Conservation (phyloP, 1,140 invertebrate genomes). For the Thaumatotibia leucotreta region DNA sequence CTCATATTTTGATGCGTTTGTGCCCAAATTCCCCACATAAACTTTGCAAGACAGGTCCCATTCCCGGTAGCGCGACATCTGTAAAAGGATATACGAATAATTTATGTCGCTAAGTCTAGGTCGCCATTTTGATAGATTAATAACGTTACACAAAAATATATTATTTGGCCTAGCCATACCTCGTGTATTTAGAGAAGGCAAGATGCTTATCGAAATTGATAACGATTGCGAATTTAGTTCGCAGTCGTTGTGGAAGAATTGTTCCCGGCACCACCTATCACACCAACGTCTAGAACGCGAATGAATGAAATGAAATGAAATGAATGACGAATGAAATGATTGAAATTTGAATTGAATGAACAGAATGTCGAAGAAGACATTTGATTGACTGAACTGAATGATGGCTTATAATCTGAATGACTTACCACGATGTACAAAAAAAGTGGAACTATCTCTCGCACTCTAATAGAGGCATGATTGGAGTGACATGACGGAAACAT, state of each 20-base stretch:
- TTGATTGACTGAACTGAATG: too few species aligned
- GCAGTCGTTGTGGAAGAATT: neutral
- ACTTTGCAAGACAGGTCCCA: constrained; percentile 98
- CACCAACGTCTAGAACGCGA: neutral
- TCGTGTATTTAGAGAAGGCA: neutral
- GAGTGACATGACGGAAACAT: too few species aligned
- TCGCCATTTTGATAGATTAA: constrained; percentile 26
- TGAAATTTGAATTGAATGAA: neutral
- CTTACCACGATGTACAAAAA: too few species aligned
- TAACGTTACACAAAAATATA: neutral
- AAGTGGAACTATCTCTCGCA: too few species aligned
- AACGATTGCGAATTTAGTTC: neutral
- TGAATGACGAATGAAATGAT: neutral
- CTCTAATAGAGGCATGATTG: too few species aligned
- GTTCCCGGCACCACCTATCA: neutral
- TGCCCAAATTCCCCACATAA: constrained; percentile 98
- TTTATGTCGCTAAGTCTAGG: constrained; percentile 20
- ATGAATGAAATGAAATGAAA: neutral
- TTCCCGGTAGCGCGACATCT: constrained; percentile 85
- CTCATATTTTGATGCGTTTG: constrained; percentile 93
- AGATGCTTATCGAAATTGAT: neutral
- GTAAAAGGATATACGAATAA: constrained; percentile 22
- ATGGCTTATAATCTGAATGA: too few species aligned
- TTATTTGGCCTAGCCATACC: neutral
- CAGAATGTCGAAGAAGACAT: too few species aligned